phyloP scores from a whole-genome alignment of 2,888 invertebrate species.

The Campoplex capitator region DNA sequence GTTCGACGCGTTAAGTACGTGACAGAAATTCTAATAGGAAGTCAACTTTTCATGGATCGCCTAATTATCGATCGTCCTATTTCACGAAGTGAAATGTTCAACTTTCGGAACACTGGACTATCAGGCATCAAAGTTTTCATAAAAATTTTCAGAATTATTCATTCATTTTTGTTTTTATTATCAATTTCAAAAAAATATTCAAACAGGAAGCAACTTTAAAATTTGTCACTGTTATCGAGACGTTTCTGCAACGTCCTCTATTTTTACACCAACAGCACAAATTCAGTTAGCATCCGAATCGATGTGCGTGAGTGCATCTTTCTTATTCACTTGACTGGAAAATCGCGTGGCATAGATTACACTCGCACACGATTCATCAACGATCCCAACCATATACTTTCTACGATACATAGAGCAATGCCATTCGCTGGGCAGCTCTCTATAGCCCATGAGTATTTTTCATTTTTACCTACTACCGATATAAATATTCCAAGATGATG shows the following conservation, averaged over 20 bases:
- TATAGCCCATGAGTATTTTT: conserved; percentile 4
- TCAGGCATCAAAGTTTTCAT: too few relatives aligned
- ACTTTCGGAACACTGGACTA: not conserved
- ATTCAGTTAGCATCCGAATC: not conserved
- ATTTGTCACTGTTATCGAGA: not conserved
- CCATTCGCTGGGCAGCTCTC: not conserved
- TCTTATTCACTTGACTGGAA: conserved; percentile 10
- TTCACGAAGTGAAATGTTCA: not conserved
- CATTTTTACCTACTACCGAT: not conserved
- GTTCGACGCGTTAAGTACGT: not conserved
- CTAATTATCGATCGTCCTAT: not conserved
- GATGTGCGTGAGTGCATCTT: conserved; percentile 18
- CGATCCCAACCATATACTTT: not conserved
- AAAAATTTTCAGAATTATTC: too few relatives aligned
- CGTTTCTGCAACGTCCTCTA: not conserved
- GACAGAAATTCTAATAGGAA: not conserved
- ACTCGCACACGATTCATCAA: conserved; percentile 16
- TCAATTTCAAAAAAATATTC: not conserved
- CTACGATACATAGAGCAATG: not conserved
- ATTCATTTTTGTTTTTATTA: too few relatives aligned
- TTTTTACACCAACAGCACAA: not conserved
- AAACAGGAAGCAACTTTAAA: too few relatives aligned
- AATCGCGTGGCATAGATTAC: conserved; percentile 15
- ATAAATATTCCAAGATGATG: conserved; percentile 8
- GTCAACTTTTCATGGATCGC: not conserved